These are phyloP conservation scores for Sweltsa coloradensis DNA, from an alignment of 1,140 invertebrate genomes.

Conservation along the genomic window DNA sequence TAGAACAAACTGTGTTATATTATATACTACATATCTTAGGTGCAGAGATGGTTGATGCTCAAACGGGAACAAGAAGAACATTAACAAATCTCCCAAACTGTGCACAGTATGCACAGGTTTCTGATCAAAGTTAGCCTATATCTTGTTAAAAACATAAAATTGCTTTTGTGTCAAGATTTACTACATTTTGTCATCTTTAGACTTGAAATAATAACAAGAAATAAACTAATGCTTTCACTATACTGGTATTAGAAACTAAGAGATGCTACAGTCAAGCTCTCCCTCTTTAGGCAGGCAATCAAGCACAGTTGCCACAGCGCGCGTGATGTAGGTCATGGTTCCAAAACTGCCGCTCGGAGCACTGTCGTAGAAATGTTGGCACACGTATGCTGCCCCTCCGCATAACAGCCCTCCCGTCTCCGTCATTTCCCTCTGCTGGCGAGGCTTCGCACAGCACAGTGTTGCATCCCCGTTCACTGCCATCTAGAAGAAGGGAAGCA, in stretches of 20 bases:
- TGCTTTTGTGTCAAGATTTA: background rate
- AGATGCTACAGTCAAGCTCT: slow-evolving; percentile 68
- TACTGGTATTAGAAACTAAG: slow-evolving; percentile 38
- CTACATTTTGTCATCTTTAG: background rate
- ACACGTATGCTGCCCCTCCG: slow-evolving; percentile 86
- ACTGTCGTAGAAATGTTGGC: slow-evolving; percentile 95
- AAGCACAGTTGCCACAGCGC: slow-evolving; percentile 63
- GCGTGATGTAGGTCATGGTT: slow-evolving; percentile 94
- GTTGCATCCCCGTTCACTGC: slow-evolving; percentile 79
- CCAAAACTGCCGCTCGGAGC: slow-evolving; percentile 94
- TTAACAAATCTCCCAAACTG: background rate
- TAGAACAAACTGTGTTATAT: too few species aligned
- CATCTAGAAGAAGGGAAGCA: slow-evolving; percentile 54
- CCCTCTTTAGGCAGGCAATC: slow-evolving; percentile 62
- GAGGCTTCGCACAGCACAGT: slow-evolving; percentile 73
- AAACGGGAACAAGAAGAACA: too few species aligned
- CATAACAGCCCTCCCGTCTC: slow-evolving; percentile 57
- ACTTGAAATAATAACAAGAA: background rate
- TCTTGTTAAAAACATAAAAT: background rate
- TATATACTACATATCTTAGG: too few species aligned
- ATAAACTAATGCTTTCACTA: slow-evolving; percentile 10
- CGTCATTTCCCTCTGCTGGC: slow-evolving; percentile 43
- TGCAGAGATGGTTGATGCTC: too few species aligned
- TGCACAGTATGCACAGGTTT: background rate
- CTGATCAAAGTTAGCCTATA: background rate